These are phyloP conservation scores for Columba guinea DNA, from an alignment of 2,797 vertebrate species.

Conservation along the genomic window DNA sequence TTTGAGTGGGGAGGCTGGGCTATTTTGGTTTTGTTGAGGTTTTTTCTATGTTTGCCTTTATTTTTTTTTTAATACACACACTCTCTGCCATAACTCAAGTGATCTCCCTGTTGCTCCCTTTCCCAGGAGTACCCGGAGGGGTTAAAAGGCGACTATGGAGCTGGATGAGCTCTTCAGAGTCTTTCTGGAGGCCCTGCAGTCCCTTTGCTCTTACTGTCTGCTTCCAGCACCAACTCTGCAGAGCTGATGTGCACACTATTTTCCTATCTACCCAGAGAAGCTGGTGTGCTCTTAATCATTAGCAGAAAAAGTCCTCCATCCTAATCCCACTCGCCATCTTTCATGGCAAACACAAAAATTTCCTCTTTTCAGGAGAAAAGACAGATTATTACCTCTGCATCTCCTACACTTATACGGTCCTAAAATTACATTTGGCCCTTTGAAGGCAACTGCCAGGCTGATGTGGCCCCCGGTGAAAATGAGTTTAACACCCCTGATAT, in stretches of 20 bases:
- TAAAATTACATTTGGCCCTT: too few relatives aligned
- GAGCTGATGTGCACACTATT: rapidly evolving
- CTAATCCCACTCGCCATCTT: not conserved
- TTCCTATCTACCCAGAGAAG: not conserved
- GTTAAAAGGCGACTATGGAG: not conserved
- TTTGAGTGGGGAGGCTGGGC: not conserved
- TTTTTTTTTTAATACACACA: not conserved
- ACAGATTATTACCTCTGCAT: not conserved
- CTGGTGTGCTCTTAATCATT: not conserved
- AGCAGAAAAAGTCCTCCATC: not conserved
- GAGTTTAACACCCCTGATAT: not conserved
- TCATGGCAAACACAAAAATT: rapidly evolving
- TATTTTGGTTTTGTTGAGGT: not conserved
- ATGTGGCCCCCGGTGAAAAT: too few relatives aligned
- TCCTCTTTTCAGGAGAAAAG: not conserved
- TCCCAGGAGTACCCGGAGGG: not conserved
- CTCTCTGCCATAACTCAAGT: not conserved
- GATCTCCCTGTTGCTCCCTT: not conserved
- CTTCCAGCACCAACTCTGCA: not conserved
- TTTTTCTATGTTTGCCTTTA: too few relatives aligned
- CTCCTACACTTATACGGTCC: not conserved
- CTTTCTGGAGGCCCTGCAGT: not conserved
- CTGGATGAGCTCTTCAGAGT: not conserved
- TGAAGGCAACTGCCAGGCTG: too few relatives aligned
- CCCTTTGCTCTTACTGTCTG: not conserved